Evolutionary conservation across 53 echinoderm and acorn worm genomes (phyloP).

Genomic region (Echinarachnius parma): DNA sequence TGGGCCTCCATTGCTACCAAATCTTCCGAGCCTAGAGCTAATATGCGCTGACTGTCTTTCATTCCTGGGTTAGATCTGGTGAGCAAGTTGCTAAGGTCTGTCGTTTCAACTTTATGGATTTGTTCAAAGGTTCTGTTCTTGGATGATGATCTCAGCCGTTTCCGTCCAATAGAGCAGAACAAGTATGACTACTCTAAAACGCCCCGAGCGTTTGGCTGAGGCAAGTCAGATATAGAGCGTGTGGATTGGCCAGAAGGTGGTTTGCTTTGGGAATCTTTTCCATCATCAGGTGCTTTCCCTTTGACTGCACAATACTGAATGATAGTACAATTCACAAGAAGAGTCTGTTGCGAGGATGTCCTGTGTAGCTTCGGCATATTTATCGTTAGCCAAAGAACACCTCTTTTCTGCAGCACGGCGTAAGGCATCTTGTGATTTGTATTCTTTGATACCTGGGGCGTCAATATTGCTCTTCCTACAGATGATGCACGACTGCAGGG

Average conservation of each 20-base stretch:
- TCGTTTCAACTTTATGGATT: constrained; percentile 52
- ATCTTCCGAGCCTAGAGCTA: no score
- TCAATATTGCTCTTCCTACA: constrained; percentile 37
- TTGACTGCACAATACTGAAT: constrained; percentile 47
- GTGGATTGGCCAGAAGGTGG: constrained; percentile 18
- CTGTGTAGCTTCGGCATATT: constrained; percentile 33
- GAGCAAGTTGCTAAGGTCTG: constrained; percentile 29
- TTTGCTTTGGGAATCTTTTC: not conserved
- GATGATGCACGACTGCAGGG: constrained; percentile 35
- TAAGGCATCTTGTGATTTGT: constrained; percentile 34
- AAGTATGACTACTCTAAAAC: constrained; percentile 24
- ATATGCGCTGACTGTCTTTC: constrained; percentile 14
- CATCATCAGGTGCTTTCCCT: constrained; percentile 33
- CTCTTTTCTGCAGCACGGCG: constrained; percentile 30
- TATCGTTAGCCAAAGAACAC: constrained; percentile 18
- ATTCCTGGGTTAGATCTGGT: constrained; percentile 21
- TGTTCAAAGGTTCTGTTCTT: constrained; percentile 12
- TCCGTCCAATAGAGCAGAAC: constrained; percentile 29
- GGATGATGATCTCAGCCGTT: constrained; percentile 34
- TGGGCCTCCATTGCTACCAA: no score
- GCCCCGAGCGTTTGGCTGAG: constrained; percentile 22
- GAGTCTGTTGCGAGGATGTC: constrained; percentile 23
- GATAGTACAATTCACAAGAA: constrained; percentile 51
- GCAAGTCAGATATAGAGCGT: constrained; percentile 49
- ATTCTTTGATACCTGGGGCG: constrained; percentile 26